Conservation (phyloP, 2,113 vertebrate genomes). For the Sclerurus mexicanus region DNA sequence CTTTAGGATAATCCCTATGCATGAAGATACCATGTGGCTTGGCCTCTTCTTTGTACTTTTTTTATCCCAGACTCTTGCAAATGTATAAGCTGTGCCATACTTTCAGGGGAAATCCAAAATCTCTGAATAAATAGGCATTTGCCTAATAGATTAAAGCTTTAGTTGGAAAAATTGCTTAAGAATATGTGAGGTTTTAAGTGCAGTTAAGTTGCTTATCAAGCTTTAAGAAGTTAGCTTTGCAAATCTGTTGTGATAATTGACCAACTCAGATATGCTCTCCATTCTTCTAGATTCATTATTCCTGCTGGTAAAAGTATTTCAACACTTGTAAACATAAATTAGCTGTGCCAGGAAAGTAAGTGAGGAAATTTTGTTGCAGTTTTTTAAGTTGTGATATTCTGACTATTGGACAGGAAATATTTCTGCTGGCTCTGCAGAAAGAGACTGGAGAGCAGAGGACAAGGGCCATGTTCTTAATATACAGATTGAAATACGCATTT, state of each 20-base stretch:
- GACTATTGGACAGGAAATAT: neutral
- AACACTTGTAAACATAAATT: neutral
- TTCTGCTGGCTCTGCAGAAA: neutral
- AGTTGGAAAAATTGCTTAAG: neutral
- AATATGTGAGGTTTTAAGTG: neutral
- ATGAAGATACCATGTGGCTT: neutral
- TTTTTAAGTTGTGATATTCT: neutral
- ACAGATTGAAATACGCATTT: neutral
- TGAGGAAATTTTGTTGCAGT: neutral
- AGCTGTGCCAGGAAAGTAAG: neutral
- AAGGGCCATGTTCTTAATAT: neutral
- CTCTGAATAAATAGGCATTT: constrained; percentile 11
- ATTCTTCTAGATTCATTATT: neutral
- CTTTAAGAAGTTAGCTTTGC: neutral
- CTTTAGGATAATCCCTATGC: neutral
- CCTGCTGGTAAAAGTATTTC: neutral
- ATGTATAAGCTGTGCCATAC: neutral
- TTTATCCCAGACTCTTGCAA: neutral
- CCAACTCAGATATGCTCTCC: neutral
- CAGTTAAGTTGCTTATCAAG: constrained; percentile 27
- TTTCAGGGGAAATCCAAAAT: neutral
- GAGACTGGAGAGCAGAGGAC: neutral
- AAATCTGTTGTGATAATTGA: constrained; percentile 27
- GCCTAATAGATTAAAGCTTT: neutral
- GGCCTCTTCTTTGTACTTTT: neutral